Percentiles rank a stretch among this genome's conserved stretches.
These are phyloP conservation scores for Anagyrus pseudococci DNA, from an alignment of 2,888 invertebrate genomes.

Conservation along the genomic window DNA sequence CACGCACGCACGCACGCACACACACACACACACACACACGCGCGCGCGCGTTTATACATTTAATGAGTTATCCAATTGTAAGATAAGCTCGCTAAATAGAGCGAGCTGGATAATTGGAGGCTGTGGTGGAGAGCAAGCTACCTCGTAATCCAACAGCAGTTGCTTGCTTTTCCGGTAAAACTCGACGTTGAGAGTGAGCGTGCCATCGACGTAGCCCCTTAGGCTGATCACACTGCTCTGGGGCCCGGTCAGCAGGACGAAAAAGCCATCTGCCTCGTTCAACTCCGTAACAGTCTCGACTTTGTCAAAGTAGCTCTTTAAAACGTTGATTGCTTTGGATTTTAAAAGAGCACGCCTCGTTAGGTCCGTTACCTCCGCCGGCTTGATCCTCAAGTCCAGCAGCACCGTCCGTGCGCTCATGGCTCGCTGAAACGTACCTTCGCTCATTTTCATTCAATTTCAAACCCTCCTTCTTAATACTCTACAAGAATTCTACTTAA, in stretches of 20 bases:
- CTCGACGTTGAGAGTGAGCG: neutral
- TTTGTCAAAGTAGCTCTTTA: neutral
- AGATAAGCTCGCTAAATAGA: neutral
- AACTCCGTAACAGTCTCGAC: neutral
- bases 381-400: neutral
- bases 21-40: too few species aligned
- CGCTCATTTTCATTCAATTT: too few species aligned
- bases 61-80: neutral
- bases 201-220: neutral
- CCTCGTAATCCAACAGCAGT: neutral
- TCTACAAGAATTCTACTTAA: too few species aligned
- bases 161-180: neutral
- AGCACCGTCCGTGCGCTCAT: neutral
- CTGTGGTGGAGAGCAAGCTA: neutral
- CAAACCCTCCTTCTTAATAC: too few species aligned
- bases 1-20: too few species aligned
- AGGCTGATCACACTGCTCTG: neutral
- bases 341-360: neutral
- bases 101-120: neutral
- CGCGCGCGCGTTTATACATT: neutral
- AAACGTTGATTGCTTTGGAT: too few species aligned
- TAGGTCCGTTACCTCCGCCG: neutral
- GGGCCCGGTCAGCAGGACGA: neutral
- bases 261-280: neutral
- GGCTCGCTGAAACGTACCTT: too few species aligned